Percentiles rank a stretch among this genome's conserved stretches.
phyloP scores from a whole-genome alignment of 2,888 invertebrate genomes.

The Micoletzkya japonica region DNA sequence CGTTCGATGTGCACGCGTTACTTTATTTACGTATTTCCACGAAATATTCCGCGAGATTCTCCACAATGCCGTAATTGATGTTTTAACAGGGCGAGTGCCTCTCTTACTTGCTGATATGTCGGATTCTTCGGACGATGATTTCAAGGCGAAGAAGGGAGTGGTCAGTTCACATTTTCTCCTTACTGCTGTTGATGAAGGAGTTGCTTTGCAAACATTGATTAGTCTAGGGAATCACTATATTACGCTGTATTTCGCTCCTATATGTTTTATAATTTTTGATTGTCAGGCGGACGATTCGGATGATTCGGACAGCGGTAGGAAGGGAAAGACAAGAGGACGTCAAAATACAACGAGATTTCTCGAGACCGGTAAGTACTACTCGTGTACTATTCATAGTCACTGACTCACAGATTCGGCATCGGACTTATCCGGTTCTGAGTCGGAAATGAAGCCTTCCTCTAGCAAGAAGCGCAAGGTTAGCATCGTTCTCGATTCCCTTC shows the following conservation, averaged over 20 bases:
- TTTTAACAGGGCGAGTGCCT: not conserved
- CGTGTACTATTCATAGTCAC: no score
- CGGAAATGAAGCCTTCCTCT: conserved; percentile 16
- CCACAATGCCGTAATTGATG: no score
- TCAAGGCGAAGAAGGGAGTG: conserved; percentile 24
- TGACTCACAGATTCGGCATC: no score
- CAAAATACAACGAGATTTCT: not conserved
- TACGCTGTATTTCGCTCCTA: no score
- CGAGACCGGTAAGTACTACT: not conserved
- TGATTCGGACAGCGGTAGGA: conserved; percentile 6
- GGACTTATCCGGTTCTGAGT: no score
- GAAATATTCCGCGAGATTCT: no score
- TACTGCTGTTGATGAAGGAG: no score
- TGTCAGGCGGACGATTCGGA: conserved; percentile 2
- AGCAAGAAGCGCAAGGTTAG: conserved; percentile 21
- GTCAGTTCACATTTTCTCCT: not conserved
- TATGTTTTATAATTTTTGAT: not conserved
- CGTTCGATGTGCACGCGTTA: no score
- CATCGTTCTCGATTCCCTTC: no score
- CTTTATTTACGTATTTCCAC: no score
- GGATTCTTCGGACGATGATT: conserved; percentile 10
- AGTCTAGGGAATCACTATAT: no score
- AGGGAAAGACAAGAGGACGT: conserved; percentile 6
- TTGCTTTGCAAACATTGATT: no score
- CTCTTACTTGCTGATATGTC: conserved; percentile 15